Percentiles rank a stretch among this genome's conserved stretches.
phyloP scores from a whole-genome alignment of 2,888 invertebrate genomes.

The Leptinotarsa juncta region DNA sequence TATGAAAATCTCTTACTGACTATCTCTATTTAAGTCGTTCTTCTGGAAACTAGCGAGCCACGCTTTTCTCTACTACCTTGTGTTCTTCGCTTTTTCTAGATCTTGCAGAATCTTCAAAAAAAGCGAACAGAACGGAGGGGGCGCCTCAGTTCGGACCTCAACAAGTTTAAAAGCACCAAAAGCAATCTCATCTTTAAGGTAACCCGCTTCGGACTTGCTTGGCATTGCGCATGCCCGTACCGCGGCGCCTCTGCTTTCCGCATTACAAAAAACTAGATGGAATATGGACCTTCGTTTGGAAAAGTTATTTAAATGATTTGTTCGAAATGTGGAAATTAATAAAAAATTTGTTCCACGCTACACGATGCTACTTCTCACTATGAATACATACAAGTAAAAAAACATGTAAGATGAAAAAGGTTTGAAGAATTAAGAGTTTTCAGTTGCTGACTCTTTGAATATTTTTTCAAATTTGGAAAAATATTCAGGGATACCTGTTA shows the following conservation, averaged over 20 bases:
- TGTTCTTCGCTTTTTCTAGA: slow-evolving; percentile 95
- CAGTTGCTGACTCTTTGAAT: no score
- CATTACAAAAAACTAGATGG: slow-evolving; percentile 38
- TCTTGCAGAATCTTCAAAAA: slow-evolving; percentile 99
- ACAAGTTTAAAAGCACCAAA: slow-evolving; percentile 94
- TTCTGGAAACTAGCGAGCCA: slow-evolving; percentile 63
- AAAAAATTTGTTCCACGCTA: no score
- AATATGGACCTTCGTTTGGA: slow-evolving; percentile 20
- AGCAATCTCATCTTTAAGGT: slow-evolving; percentile 99
- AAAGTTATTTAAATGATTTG: not conserved
- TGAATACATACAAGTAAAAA: no score
- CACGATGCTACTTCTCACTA: no score
- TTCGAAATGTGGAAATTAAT: no score
- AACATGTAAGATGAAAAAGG: no score
- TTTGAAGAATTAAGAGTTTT: no score
- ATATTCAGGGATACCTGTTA: no score
- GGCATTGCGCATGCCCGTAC: slow-evolving; percentile 63
- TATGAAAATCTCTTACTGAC: slow-evolving; percentile 30
- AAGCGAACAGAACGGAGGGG: slow-evolving; percentile 98
- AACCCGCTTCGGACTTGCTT: slow-evolving; percentile 75
- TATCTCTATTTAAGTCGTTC: slow-evolving; percentile 59
- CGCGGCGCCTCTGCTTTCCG: slow-evolving; percentile 66
- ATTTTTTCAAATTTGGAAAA: no score
- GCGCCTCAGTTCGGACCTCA: slow-evolving; percentile 94
- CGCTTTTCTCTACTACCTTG: slow-evolving; percentile 81